Evolutionary conservation across 2,113 vertebrate species (phyloP), one percentile per base, ranked within the genome.

Genomic region (Thalassoma bifasciatum): DNA sequence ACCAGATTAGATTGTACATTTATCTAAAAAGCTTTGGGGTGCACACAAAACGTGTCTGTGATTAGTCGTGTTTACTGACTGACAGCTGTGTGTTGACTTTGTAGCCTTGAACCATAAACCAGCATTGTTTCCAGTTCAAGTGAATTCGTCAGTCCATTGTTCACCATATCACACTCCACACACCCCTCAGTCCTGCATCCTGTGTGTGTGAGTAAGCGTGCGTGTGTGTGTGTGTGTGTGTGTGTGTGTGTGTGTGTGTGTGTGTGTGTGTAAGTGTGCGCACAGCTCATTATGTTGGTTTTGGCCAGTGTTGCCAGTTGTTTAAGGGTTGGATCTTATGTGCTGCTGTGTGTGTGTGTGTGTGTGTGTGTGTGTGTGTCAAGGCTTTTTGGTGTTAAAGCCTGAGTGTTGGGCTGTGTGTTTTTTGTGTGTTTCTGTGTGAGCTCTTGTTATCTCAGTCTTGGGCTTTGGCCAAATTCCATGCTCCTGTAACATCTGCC

Each of bases 71-170:
- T 10, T 26, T 62, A 1, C 8, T 64, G 26, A 76, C 10, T 74
- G 66, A 26, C 19, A 38, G 53, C 54, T 7, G 50, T 11, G 49
- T 17, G 7, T 56, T 44, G 34, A 51, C 46, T 38, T 10, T 52
- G 30, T 1, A 65, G 38, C 73, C 21, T 69, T 70, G 46, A 72
- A 53, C 47, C 30, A 56, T 0, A 22, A 47, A 44, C 37, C 47
- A 4, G 8, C n/a, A 49, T 69, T 86, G 72, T 85, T 68, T 75
- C 57, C 4, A 72, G 53, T 56, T 47, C 24, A 59, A 57, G 62
- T 56, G 53, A 81, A 37, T 67, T 65, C 3, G 46, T 68, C 75
- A 69, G 44, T 19, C 70, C 72, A 90, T 91, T 93, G 90, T 92
- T 90, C 77, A 66, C 67, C 51, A 50, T 82, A 75, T 89, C 77